Evolutionary conservation across 2,113 vertebrate species (phyloP).

Genomic region (Heliornis fulica): DNA sequence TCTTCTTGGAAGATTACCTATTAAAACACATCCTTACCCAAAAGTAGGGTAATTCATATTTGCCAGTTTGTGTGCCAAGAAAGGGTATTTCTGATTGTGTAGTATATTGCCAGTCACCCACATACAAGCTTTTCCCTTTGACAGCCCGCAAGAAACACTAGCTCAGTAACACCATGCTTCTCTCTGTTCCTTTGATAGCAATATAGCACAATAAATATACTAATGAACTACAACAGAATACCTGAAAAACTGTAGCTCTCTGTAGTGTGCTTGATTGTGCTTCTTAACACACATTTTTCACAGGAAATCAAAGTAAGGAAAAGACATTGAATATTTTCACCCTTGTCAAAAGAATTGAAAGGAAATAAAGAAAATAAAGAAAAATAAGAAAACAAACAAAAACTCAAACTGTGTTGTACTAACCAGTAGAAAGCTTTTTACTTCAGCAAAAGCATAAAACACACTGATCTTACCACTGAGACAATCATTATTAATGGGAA

Average conservation of each 20-base stretch:
- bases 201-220: not conserved
- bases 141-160: not conserved
- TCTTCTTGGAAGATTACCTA: not conserved
- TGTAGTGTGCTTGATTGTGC: not conserved
- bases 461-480: not conserved
- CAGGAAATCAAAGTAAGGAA: not conserved
- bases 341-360: not conserved
- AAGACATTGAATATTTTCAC: not conserved
- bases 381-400: no score
- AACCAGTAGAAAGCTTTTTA: not conserved
- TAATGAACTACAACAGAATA: not conserved
- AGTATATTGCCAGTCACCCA: not conserved
- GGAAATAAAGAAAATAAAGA: rapidly evolving
- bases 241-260: not conserved
- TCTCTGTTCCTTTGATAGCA: not conserved
- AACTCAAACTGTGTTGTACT: not conserved
- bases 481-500: not conserved
- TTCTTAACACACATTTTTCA: not conserved
- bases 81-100: not conserved
- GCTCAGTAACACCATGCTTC: not conserved
- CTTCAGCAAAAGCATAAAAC: not conserved
- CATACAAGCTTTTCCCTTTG: not conserved
- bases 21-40: not conserved
- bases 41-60: not conserved
- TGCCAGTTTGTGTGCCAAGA: not conserved